Base-by-base conservation (phyloP, 2,797 vertebrate genomes). In the Argentina silus region DNA sequence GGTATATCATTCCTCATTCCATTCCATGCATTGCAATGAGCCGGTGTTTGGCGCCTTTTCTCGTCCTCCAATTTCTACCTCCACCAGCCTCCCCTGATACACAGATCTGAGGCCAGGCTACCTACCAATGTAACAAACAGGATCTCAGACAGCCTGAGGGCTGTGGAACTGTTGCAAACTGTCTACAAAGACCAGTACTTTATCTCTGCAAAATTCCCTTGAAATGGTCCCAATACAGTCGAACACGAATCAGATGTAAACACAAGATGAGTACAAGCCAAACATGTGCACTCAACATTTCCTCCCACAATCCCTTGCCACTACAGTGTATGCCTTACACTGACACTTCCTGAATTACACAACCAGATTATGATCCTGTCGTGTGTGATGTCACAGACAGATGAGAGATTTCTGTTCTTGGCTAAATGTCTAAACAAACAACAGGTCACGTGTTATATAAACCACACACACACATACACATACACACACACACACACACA, bases 91-190 rank as follows among this genome's bases (percentile, higher is more conserved):
- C 27, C 27, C 27, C 27, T 36, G 27, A 36, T 36, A 4, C 27
- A 36, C 27, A 36, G 27, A 36, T 36, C 27, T 36, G 27, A 36
- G 4, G 27, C 27, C 27, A 36, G 27, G 27, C 27, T 36, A 36
- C 27, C 27, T 36, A 71, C 44, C 56, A 27, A 43, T 76, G 56
- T 17, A 23, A 45, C 17, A 21, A 60, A 60, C 19, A 4, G 55
- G 23, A 1, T 60, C 19, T 27, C 21, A 12, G 12, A 27, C 21
- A 12, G 23, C 12, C 23, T 60, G 21, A 23, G 57, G 57, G 57
- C 23, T 60, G 10, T 21, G 55, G 4, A 17, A 57, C 7, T 3
- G 27, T 36, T 36, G 27, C 17, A 56, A 7, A 12, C 10, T 7
- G 11, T 60, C 21, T 27, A 6, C 51, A 53, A n/a, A 60, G 21